Evolutionary conservation across 2,888 invertebrate genomes (phyloP).

Genomic region (Pollenia angustigena): DNA sequence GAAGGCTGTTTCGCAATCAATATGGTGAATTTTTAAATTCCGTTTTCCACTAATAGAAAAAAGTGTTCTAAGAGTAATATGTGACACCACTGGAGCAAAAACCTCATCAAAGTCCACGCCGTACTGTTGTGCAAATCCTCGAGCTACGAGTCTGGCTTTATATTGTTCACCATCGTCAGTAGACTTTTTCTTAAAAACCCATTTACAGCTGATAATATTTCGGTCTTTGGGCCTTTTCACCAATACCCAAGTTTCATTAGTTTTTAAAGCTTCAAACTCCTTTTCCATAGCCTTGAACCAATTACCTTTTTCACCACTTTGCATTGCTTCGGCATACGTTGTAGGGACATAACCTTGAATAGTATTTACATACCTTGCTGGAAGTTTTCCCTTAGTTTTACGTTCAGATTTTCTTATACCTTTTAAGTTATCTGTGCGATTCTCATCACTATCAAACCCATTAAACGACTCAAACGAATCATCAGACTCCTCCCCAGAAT

Average conservation of each 20-base stretch:
- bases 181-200: conserved; percentile 32
- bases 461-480: neutral
- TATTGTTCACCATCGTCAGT: conserved; percentile 6
- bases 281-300: conserved; percentile 33
- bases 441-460: neutral
- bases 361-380: conserved; percentile 27
- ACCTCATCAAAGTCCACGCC: no score
- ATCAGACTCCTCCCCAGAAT: conserved; percentile 1
- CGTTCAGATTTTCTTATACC: conserved; percentile 29
- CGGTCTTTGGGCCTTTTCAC: conserved; percentile 31
- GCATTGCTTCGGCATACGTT: conserved; percentile 27
- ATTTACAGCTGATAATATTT: conserved; percentile 27
- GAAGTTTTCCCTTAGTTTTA: neutral
- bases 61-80: conserved; percentile 6
- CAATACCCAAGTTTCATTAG: conserved; percentile 44
- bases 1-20: conserved; percentile 22
- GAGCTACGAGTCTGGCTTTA: conserved; percentile 10
- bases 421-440: neutral
- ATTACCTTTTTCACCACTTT: conserved; percentile 15
- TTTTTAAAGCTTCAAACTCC: conserved; percentile 16
- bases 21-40: conserved; percentile 27
- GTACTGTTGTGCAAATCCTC: no score
- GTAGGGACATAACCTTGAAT: neutral
- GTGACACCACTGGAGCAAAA: no score
- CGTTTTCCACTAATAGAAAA: conserved; percentile 34